Evolutionary conservation across 2,888 invertebrate species (phyloP), one percentile per base, ranked within the genome.

Genomic region (Diaprepes abbreviatus): DNA sequence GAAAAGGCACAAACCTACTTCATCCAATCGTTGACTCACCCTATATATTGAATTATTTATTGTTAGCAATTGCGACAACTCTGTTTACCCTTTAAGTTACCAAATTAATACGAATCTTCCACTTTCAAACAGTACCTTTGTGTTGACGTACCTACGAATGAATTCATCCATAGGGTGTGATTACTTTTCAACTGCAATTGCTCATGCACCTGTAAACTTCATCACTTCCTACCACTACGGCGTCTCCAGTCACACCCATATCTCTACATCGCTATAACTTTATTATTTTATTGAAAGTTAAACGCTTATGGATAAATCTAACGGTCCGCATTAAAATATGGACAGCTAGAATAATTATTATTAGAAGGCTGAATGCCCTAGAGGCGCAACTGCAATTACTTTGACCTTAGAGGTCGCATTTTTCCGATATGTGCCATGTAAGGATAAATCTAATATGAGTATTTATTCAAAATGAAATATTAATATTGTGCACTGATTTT

Each of bases 301-400:
- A 57, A 17, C 58, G 66, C 66, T 66, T 58, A 58, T 66, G 60
- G 59, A 60, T 40, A 59, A 40, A 36, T 38, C 54, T 67, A 67
- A 67, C 67, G 67, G 67, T 67, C 33, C 33, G 33, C 38, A 36
- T 62, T 67, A 57, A 67, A 67, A 67, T 67, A 67, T 67, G 62
- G 62, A 62, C 19, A 45, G 36, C 55, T 52, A 45, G 67, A 67
- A 67, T 67, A 67, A 62, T 67, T 62, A 67, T 62, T 62, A 67
- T 67, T 67, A 43, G 67, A 62, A 38, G 33, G 55, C 55, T 16
- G 50, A 50, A 66, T 36, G 66, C 35, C 66, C 58, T 57, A 12
- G 24, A 38, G 66, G 58, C 66, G 35, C 66, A 48, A 24, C 7
- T 50, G 58, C 58, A 50, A 66, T 66, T 66, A 31, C 66, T 58